Evolutionary conservation across 2,797 vertebrate genomes (phyloP).

Genomic region (Hoplostethus mediterraneus): DNA sequence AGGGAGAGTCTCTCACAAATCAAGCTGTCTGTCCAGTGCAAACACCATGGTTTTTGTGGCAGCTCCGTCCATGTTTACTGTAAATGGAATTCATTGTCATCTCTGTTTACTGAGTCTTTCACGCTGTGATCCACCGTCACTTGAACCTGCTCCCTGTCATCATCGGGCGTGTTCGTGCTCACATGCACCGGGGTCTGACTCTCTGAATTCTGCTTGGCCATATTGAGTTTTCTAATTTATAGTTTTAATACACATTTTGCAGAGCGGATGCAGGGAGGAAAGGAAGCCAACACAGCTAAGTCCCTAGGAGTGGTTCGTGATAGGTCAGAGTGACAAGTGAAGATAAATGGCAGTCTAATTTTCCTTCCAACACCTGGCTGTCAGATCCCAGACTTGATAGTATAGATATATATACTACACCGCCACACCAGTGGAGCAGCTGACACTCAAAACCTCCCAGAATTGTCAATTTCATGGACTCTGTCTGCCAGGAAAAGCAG

Average conservation of each 20-base stretch:
- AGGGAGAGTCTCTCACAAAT: constrained; percentile 52
- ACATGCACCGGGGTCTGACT: not conserved
- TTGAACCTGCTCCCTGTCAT: constrained; percentile 47
- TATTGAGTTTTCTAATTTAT: not conserved
- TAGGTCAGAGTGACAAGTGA: constrained; percentile 63
- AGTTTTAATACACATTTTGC: not conserved
- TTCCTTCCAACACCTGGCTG: constrained; percentile 86
- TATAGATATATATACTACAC: constrained; percentile 50
- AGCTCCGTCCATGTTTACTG: constrained; percentile 75
- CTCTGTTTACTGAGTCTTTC: constrained; percentile 69
- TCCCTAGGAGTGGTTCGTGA: not conserved
- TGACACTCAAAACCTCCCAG: not conserved
- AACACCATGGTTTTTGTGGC: constrained; percentile 55
- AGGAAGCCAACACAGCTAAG: constrained; percentile 6
- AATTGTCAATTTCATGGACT: constrained; percentile 29
- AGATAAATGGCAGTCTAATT: constrained; percentile 68
- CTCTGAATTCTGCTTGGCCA: not conserved
- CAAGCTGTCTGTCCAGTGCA: constrained; percentile 60
- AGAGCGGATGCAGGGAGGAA: not conserved
- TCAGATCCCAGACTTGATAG: constrained; percentile 82
- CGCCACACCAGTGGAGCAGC: not conserved
- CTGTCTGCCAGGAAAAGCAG: constrained; percentile 4
- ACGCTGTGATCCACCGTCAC: constrained; percentile 58
- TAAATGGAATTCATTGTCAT: constrained; percentile 74
- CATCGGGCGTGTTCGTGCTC: constrained; percentile 9